Evolutionary conservation across 2,797 vertebrate species (phyloP).

Genomic region (Sebastes wilsoni): DNA sequence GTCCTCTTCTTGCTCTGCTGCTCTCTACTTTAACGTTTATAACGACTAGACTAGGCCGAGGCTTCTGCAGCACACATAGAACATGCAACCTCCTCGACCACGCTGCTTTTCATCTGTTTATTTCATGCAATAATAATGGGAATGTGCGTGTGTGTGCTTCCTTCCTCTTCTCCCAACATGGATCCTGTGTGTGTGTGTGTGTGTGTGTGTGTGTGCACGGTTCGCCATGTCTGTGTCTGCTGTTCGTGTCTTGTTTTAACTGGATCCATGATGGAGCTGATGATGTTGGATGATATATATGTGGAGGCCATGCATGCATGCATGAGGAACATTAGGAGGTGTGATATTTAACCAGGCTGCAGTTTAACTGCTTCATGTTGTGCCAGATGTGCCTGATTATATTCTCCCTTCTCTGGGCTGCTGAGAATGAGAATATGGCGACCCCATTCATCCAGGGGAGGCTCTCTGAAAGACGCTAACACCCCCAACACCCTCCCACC

Average conservation of each 20-base stretch:
- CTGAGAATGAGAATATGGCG: constrained; percentile 80
- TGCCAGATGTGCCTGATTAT: neutral
- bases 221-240: constrained; percentile 67
- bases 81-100: constrained; percentile 33
- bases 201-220: constrained; percentile 46
- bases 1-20: constrained; percentile 51
- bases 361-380: too few species aligned
- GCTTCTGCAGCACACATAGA: too few species aligned
- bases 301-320: too few species aligned
- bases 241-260: constrained; percentile 1
- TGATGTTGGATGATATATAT: too few species aligned
- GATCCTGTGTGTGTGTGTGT: constrained; percentile 28
- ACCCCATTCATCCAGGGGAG: constrained; percentile 83
- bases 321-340: too few species aligned
- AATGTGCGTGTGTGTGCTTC: constrained; percentile 26
- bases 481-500: constrained; percentile 12
- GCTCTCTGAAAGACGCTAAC: constrained; percentile 61
- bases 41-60: constrained; percentile 22
- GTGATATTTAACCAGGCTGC: too few species aligned
- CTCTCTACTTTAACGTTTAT: constrained; percentile 22
- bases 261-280: constrained; percentile 12
- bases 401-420: constrained; percentile 11
- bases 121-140: constrained; percentile 71
- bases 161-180: constrained; percentile 65
- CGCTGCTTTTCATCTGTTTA: constrained; percentile 63